Percentiles rank a stretch among this genome's conserved stretches.
Conservation (phyloP, 1,140 invertebrate genomes). For the Sminthurides bifidus region DNA sequence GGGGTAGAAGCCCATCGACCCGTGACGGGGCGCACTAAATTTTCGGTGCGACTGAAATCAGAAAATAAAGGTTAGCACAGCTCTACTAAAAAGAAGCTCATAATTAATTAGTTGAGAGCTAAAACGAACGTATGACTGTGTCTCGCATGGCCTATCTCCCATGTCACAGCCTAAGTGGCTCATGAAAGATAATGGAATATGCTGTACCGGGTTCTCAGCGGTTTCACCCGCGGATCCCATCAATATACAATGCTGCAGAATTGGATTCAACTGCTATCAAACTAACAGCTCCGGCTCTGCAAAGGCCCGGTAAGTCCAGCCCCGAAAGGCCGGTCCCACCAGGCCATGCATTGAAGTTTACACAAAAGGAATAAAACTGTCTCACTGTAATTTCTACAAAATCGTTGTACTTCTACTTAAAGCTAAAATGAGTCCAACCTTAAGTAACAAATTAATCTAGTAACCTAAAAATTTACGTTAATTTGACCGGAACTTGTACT, state of each 20-base stretch:
- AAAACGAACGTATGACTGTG: conserved; percentile 38
- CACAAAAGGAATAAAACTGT: background rate
- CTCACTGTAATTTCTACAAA: background rate
- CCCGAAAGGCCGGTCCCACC: conserved; percentile 5
- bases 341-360: conserved; percentile 15
- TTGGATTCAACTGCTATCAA: conserved; percentile 34
- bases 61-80: conserved; percentile 8
- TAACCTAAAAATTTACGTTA: too few species aligned
- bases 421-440: too few species aligned
- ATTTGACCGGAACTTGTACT: too few species aligned
- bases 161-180: conserved; percentile 53
- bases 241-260: conserved; percentile 47
- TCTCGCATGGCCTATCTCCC: conserved; percentile 57
- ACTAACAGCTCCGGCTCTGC: conserved; percentile 38
- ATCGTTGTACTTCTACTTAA: too few species aligned
- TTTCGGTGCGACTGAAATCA: conserved; percentile 92
- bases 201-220: conserved; percentile 43
- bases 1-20: conserved; percentile 98
- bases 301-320: conserved; percentile 10
- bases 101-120: background rate
- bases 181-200: conserved; percentile 56
- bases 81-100: background rate
- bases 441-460: too few species aligned
- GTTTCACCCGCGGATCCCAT: conserved; percentile 39
- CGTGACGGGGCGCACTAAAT: conserved; percentile 98